Base-by-base conservation (phyloP, 1,140 invertebrate species). In the Schlechtendalia chinensis region DNA sequence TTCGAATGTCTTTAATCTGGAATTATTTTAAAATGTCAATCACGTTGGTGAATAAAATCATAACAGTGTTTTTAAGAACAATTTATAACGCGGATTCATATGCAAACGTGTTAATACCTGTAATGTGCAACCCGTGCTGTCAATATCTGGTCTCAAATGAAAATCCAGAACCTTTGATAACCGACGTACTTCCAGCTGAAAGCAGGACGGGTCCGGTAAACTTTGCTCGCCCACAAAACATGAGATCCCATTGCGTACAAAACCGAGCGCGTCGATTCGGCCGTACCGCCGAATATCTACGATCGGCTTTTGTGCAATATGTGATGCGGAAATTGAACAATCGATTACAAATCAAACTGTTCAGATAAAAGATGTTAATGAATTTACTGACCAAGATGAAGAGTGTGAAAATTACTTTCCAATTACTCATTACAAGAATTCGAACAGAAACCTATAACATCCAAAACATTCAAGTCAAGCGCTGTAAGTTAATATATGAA, bases 1-100 rank as follows among this genome's bases (percentile, higher is more conserved):
- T 95, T 88, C 97, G 95, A 77, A 97, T 94, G 84, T 97, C 95
- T 86, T 95, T 96, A n/a, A 97, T 92, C 90, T 94, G 85, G 80
- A 71, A 53, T 71, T 65, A 22, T 87, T 45, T 39, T n/a, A 12
- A 39, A 22, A 65, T 39, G 12, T n/a, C 32, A 39, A 50, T 50
- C 47, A 12, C 8, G 14, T 50, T 50, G 14, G 1, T 50, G n/a
- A 50, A 12, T 14, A 50, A 50, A 50, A 50, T n/a, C n/a, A n/a
- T 12, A 50, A 50, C 14, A 1, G 47, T 12, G 14, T 14, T 50
- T 50, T 12, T 12, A 50, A 50, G 8, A 50, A 50, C 12, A 50
- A 12, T 50, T 50, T 8, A 39, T 39, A 4, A 39, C 8, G 32
- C 3, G 3, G 3, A 39, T 39, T 39, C 8, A 39, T 8, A 22